Evolutionary conservation across 2,888 invertebrate species (phyloP).

Genomic region (Mythimna lalbum): DNA sequence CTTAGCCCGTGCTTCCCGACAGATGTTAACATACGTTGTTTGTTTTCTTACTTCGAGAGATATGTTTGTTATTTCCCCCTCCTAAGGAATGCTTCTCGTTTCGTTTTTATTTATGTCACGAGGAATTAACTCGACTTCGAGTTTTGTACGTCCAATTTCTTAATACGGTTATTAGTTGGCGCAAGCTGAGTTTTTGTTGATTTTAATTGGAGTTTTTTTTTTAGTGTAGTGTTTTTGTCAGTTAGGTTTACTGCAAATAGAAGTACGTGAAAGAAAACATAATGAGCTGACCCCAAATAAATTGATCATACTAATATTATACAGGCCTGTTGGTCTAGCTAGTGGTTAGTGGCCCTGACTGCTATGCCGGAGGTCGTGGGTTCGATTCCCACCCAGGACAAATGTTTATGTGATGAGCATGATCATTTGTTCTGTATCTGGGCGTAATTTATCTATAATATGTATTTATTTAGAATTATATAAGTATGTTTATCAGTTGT

Average conservation of each 20-base stretch:
- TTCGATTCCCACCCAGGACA: no score
- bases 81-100: constrained; percentile 77
- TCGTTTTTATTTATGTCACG: constrained; percentile 88
- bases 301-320: not conserved
- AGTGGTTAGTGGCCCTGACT: no score
- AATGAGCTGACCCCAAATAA: not conserved
- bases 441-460: no score
- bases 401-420: no score
- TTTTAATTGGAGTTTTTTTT: constrained; percentile 1
- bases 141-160: constrained; percentile 81
- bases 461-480: no score
- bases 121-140: constrained; percentile 86
- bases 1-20: constrained; percentile 83
- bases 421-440: no score
- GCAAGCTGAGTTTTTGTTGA: constrained; percentile 27
- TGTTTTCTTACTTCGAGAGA: constrained; percentile 89
- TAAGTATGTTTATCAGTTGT: no score
- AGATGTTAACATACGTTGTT: constrained; percentile 90
- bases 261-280: not conserved
- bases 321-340: no score
- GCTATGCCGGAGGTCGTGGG: no score
- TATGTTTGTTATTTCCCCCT: constrained; percentile 88
- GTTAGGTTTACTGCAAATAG: not conserved
- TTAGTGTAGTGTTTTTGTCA: not conserved
- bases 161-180: constrained; percentile 77